Evolutionary conservation across 2,888 invertebrate species (phyloP).

Genomic region (Podabrus alpinus): DNA sequence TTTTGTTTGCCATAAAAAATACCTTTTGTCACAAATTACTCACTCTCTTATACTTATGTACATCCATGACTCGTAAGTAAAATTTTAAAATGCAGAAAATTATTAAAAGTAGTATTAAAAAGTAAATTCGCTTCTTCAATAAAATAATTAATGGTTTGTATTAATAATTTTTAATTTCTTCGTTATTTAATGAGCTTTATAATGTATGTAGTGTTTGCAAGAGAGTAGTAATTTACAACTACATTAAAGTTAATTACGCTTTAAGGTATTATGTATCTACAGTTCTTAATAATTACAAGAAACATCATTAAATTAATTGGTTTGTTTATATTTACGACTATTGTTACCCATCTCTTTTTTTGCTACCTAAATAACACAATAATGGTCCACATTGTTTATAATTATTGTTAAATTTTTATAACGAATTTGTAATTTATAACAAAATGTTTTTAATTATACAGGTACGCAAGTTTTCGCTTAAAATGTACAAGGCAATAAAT

Average conservation of each 20-base stretch:
- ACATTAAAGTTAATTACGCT: constrained; percentile 34
- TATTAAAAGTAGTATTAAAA: background rate
- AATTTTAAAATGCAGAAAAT: background rate
- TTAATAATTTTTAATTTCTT: constrained; percentile 14
- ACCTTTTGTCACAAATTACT: background rate
- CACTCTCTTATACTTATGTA: too few species aligned
- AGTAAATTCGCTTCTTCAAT: constrained; percentile 4
- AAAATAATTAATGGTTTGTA: constrained; percentile 9
- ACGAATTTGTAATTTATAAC: background rate
- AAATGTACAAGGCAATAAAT: background rate
- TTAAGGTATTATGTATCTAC: constrained; percentile 23
- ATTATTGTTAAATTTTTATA: background rate
- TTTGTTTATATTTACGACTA: constrained; percentile 21
- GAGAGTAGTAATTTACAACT: constrained; percentile 29
- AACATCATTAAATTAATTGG: constrained; percentile 31
- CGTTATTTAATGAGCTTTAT: constrained; percentile 15
- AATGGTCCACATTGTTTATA: background rate
- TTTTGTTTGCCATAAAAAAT: background rate
- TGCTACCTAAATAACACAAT: background rate
- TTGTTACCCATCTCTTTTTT: background rate
- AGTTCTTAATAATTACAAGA: constrained; percentile 21
- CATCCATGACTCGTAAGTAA: background rate
- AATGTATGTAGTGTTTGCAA: constrained; percentile 24
- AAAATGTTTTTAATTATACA: background rate
- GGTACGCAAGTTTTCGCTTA: background rate